Base-by-base conservation (phyloP, 2,113 vertebrate species). In the Tachysurus fulvidraco region DNA sequence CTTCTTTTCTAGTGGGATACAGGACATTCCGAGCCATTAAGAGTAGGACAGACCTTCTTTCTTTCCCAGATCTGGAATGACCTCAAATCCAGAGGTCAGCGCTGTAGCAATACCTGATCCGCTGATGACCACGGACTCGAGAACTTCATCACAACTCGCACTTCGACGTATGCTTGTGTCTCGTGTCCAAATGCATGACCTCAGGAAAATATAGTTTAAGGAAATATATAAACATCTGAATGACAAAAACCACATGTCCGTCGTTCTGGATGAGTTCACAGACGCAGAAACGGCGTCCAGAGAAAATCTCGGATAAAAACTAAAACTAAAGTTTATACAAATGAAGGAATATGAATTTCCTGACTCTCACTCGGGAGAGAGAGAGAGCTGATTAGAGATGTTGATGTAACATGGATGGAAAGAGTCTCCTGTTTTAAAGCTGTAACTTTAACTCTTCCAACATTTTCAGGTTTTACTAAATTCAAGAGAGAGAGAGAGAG, bases 11-110 rank as follows among this genome's bases (percentile, higher is more conserved):
- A 41, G 60, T 89, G 88, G 88, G 65, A 74, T 90, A 69, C 90
- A 93, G 91, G 89, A 95, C 94, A 95, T 95, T 96, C 94, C 94
- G 86, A 81, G 88, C 89, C 91, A 94, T 95, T 94, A 94, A 90
- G 89, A 62, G 76, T 90, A 89, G 92, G 91, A 95, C 90, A 89
- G 92, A 28, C 89, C 78, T 91, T 93, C 91, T 94, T 93, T 79
- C n/a, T 80, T 95, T 91, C 91, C 86, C 88, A 83, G 84, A 86
- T 91, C 83, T 81, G 30, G 84, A 59, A 85, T 92, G 93, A 94
- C 92, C 93, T 93, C 88, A 87, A 77, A 46, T 86, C 21, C 64
- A 86, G 86, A 88, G 91, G 91, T 92, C 92, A 94, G 74, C 77
- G 55, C 67, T 84, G 83, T 88, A 86, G 85, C 76, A 90, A 25